These are phyloP conservation scores for Drosophila mulleri DNA, from an alignment of 2,888 invertebrate genomes.

Conservation along the genomic window DNA sequence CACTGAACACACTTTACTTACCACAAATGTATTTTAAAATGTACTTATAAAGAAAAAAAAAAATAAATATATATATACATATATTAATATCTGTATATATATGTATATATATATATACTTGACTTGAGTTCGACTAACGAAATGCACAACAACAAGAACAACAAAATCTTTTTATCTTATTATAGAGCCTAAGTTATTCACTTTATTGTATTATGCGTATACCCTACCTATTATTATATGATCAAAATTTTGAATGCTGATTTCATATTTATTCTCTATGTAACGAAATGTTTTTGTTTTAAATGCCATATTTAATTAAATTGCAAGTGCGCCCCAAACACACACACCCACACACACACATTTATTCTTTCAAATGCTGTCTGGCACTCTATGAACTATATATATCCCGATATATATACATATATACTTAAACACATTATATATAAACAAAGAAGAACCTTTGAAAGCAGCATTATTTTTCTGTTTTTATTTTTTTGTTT, in stretches of 20 bases:
- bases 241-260: constrained; percentile 51
- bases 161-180: constrained; percentile 38
- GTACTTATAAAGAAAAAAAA: constrained; percentile 47
- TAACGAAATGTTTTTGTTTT: constrained; percentile 36
- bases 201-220: constrained; percentile 25
- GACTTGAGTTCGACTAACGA: constrained; percentile 67
- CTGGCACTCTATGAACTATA: constrained; percentile 23
- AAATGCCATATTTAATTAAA: constrained; percentile 54
- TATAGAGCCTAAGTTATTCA: constrained; percentile 59
- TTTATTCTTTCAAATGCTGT: constrained; percentile 35
- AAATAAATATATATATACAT: not conserved
- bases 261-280: constrained; percentile 70
- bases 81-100: not conserved
- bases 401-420: constrained; percentile 1
- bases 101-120: constrained; percentile 46
- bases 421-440: constrained; percentile 5
- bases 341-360: not conserved
- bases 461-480: constrained; percentile 31
- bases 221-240: constrained; percentile 35
- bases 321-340: constrained; percentile 14
- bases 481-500: constrained; percentile 32
- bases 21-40: constrained; percentile 69
- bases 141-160: constrained; percentile 31
- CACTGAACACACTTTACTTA: constrained; percentile 47
- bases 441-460: constrained; percentile 12